phyloP scores from a whole-genome alignment of 2,888 invertebrate species.

The Tupiocoris notatus region DNA sequence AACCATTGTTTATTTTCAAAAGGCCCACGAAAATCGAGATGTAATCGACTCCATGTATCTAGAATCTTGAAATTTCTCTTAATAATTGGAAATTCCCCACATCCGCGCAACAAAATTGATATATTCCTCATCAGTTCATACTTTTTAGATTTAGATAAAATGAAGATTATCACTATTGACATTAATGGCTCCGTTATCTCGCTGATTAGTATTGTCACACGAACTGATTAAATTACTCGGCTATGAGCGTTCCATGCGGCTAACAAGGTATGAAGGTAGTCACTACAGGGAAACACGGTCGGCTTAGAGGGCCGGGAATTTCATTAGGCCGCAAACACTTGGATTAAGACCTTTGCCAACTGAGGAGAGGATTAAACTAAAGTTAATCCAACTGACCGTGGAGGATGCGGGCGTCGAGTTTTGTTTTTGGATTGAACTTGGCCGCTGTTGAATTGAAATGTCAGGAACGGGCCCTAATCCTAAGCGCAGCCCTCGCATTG shows the following conservation, averaged over 20 bases:
- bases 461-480: slow-evolving; percentile 31
- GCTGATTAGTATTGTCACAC: no score
- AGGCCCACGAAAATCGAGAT: no score
- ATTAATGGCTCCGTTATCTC: no score
- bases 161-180: no score
- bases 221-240: neutral
- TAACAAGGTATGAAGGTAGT: neutral
- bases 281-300: neutral
- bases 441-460: slow-evolving; percentile 34
- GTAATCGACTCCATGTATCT: no score
- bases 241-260: neutral
- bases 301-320: slow-evolving; percentile 7
- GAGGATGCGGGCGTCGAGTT: no score
- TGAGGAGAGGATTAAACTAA: slow-evolving; percentile 32
- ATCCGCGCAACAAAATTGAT: no score
- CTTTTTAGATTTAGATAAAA: no score
- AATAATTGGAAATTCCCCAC: no score
- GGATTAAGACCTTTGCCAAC: slow-evolving; percentile 30
- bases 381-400: slow-evolving; percentile 18
- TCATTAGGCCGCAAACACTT: slow-evolving; percentile 35
- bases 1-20: no score
- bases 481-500: neutral
- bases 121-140: no score
- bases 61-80: no score
- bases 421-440: slow-evolving; percentile 37